Evolutionary conservation across 2,797 vertebrate species (phyloP), one percentile per base, ranked within the genome.

Genomic region (Sebastes ruberrimus): DNA sequence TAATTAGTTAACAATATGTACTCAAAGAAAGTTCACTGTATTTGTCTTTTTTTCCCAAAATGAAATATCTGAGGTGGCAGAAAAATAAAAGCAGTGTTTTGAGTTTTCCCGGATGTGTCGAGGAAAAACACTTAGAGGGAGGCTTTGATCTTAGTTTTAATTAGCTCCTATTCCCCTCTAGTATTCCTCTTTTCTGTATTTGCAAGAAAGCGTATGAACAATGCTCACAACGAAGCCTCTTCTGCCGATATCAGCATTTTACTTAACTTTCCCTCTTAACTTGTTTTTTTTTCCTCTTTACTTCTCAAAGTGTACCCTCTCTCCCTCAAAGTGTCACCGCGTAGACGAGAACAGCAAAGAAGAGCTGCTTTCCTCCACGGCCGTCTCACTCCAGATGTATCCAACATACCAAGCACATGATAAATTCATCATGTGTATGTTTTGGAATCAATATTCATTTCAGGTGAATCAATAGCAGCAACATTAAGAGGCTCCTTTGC

Each of bases 91-190:
- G 93, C 90, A 76, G 86, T 93, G 92, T 94, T 93, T 93, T 93
- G 93, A 94, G 92, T 94, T 94, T 94, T 94, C 92, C 94, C 93
- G 93, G 94, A 94, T 94, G 94, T 95, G 93, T 94, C 93, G 93
- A 94, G 93, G 93, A 95, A 95, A 94, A 95, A 91, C 94, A 94
- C 94, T 94, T 92, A 93, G 82, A 95, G 93, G 93, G 91, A 92
- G 85, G 89, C 94, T 95, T 96, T 96, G 94, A 95, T 95, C 93
- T 94, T 89, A 86, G 90, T 94, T 94, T 95, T 96, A 95, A 95
- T 95, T 95, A 95, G 94, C 92, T 93, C 88, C 90, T 84, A 95
- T 95, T 84, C 93, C 94, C 94, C 95, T 95, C 93, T 93, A 95
- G 95, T 95, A 95, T 95, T 95, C 94, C 93, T 94, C 92, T 93